A percentile compares a stretch with the other conserved stretches of the same genome.
These are phyloP conservation scores for Alethe diademata DNA, from an alignment of 2,113 vertebrate species.

Conservation along the genomic window DNA sequence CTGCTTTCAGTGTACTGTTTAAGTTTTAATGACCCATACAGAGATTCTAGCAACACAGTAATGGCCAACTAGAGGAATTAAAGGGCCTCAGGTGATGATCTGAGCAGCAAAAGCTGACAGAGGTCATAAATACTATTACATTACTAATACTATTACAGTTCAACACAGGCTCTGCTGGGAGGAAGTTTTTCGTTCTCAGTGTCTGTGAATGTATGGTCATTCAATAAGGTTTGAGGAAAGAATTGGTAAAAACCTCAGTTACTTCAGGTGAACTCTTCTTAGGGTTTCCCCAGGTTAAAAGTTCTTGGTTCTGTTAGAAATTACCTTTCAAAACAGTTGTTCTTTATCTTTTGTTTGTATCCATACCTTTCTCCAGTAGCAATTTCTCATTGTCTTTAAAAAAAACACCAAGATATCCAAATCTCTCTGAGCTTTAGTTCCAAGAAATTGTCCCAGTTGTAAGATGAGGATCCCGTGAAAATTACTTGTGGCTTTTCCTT, in stretches of 20 bases:
- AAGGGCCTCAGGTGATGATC: neutral
- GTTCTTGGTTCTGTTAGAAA: neutral
- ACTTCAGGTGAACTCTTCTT: neutral
- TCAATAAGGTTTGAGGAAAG: neutral
- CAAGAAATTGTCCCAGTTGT: neutral
- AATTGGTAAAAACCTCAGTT: neutral
- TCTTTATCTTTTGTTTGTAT: neutral
- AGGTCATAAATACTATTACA: neutral
- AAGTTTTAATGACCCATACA: conserved; percentile 21
- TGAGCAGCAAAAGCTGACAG: neutral
- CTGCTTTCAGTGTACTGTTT: neutral
- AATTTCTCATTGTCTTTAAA: neutral
- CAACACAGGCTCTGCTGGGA: neutral
- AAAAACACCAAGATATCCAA: rapidly evolving
- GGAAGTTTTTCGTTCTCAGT: neutral
- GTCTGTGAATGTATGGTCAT: neutral
- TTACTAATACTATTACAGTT: neutral
- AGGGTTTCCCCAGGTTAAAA: neutral
- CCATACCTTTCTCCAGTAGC: neutral
- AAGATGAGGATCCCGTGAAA: neutral
- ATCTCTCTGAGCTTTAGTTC: neutral
- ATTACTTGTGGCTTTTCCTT: neutral
- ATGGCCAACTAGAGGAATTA: neutral
- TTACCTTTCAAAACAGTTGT: neutral
- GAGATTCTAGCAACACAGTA: neutral